phyloP scores from a whole-genome alignment of 2,888 invertebrate genomes.

The Yponomeuta malinellus region DNA sequence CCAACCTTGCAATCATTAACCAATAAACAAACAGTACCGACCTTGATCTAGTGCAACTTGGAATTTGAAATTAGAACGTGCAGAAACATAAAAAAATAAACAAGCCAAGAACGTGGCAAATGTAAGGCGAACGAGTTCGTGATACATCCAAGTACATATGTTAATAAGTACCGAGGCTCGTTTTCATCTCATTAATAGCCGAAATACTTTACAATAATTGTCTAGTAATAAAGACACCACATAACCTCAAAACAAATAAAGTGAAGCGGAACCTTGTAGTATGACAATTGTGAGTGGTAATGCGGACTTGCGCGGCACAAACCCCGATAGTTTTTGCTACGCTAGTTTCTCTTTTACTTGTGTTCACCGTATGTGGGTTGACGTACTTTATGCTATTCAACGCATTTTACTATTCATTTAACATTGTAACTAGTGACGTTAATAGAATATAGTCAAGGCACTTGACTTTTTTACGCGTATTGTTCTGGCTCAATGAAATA shows the following conservation, averaged over 20 bases:
- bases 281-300: constrained; percentile 4
- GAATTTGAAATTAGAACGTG: constrained; percentile 9
- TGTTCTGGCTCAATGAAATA: background rate
- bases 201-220: background rate
- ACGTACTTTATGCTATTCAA: constrained; percentile 14
- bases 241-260: background rate
- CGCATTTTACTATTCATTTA: constrained; percentile 8
- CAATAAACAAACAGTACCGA: constrained; percentile 9
- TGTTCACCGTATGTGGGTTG: constrained; percentile 25
- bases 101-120: background rate
- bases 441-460: background rate
- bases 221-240: background rate
- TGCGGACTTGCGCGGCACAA: constrained; percentile 20
- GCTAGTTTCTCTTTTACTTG: constrained; percentile 52
- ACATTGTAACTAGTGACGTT: background rate
- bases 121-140: constrained; percentile 13
- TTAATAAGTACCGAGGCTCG: background rate
- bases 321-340: constrained; percentile 52
- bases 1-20: background rate
- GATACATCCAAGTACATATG: constrained; percentile 8
- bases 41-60: constrained; percentile 11
- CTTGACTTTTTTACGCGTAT: background rate
- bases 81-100: constrained; percentile 8
- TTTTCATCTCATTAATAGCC: background rate
- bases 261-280: background rate